Evolutionary conservation across 1,140 invertebrate genomes (phyloP).

Genomic region (Lasioglossum albipes): DNA sequence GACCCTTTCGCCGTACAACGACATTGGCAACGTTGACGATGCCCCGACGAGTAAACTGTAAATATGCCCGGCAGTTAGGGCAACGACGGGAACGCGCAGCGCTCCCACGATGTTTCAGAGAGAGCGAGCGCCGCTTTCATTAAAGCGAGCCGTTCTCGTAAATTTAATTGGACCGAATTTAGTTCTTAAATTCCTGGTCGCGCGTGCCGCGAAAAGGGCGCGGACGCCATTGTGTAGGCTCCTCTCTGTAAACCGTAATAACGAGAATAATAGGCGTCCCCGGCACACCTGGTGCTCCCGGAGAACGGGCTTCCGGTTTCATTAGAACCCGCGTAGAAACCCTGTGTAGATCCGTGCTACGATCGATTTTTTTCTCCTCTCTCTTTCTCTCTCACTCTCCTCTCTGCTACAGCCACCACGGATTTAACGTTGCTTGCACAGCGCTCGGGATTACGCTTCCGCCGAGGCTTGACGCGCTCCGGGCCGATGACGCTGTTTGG

Average conservation of each 20-base stretch:
- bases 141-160: neutral
- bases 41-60: no score
- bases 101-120: neutral
- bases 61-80: no score
- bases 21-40: no score
- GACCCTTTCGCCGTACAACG: no score
- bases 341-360: neutral
- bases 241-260: neutral
- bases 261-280: neutral
- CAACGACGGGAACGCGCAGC: neutral
- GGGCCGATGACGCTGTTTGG: no score
- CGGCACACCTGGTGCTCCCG: slow-evolving; percentile 1
- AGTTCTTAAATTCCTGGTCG: slow-evolving; percentile 31
- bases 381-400: no score
- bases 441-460: no score
- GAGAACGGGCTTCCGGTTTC: neutral
- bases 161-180: slow-evolving; percentile 34
- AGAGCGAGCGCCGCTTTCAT: slow-evolving; percentile 6
- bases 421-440: neutral
- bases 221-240: neutral
- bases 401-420: neutral
- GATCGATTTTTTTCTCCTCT: neutral
- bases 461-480: no score
- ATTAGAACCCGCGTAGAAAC: neutral
- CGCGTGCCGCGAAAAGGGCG: slow-evolving; percentile 2